These are phyloP conservation scores for Spilosoma lubricipeda DNA, from an alignment of 2,888 invertebrate genomes.

Conservation along the genomic window DNA sequence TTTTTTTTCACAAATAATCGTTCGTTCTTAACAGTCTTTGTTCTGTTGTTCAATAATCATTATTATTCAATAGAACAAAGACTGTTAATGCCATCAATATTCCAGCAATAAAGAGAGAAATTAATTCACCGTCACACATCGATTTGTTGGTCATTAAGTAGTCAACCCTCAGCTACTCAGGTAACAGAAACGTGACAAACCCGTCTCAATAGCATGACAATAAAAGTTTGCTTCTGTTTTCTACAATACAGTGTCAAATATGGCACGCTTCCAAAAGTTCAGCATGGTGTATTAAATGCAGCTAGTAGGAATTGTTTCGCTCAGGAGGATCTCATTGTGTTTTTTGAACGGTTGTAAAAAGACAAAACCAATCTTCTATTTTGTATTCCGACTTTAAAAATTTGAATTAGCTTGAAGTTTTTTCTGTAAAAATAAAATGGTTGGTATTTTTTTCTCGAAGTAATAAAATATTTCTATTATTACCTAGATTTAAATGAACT, in stretches of 20 bases:
- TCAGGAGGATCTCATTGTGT: constrained; percentile 58
- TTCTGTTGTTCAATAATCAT: no score
- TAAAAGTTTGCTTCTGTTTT: constrained; percentile 71
- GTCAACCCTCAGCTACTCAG: constrained; percentile 36
- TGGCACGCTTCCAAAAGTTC: constrained; percentile 63
- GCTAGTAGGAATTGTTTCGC: constrained; percentile 65
- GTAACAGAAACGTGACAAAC: constrained; percentile 49
- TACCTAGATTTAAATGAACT: not conserved
- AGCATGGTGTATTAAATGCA: constrained; percentile 57
- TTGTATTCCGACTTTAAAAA: constrained; percentile 34
- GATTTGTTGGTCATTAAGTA: constrained; percentile 64
- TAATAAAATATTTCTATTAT: not conserved
- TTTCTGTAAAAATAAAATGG: not conserved
- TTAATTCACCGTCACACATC: constrained; percentile 57
- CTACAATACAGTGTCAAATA: constrained; percentile 33
- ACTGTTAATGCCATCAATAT: constrained; percentile 41
- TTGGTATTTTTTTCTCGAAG: not conserved
- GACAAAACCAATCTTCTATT: constrained; percentile 26
- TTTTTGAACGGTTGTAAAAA: constrained; percentile 40
- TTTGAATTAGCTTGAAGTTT: not conserved
- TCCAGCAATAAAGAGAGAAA: constrained; percentile 49
- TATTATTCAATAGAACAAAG: constrained; percentile 36
- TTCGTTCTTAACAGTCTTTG: no score
- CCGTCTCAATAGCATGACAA: constrained; percentile 55
- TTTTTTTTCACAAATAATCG: constrained; percentile 25